Conservation (phyloP, 2,797 vertebrate species). For the Malurus splendens region DNA sequence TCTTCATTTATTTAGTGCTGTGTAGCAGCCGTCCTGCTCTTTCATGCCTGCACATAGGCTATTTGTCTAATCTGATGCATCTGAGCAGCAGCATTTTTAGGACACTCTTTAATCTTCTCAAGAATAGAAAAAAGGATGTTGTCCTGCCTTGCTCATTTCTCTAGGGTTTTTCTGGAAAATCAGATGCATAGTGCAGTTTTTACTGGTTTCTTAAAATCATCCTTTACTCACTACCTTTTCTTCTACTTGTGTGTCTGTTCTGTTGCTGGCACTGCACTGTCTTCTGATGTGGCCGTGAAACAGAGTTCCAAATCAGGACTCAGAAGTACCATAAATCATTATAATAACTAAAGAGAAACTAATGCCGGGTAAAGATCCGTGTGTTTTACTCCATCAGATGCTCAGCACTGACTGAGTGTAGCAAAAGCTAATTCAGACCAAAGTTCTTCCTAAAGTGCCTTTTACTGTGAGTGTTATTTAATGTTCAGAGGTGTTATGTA, state of each 20-base stretch:
- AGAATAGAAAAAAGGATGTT: neutral
- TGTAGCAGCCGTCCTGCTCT: neutral
- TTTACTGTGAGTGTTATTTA: conserved; percentile 14
- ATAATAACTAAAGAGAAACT: neutral
- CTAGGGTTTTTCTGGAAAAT: neutral
- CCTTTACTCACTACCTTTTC: neutral
- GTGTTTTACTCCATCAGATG: neutral
- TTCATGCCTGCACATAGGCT: neutral
- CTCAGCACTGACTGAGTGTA: neutral
- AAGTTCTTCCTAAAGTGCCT: conserved; percentile 7
- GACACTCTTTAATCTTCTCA: neutral
- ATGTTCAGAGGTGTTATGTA: neutral
- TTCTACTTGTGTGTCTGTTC: neutral
- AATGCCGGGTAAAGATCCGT: neutral
- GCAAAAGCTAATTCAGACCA: neutral
- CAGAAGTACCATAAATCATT: neutral
- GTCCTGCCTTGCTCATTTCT: neutral
- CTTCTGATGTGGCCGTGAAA: neutral
- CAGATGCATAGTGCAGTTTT: neutral
- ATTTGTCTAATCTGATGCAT: neutral
- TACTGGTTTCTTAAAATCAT: neutral
- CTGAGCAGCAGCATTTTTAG: neutral
- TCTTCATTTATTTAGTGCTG: neutral
- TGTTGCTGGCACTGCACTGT: neutral
- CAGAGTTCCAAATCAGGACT: neutral